Evolutionary conservation across 2,113 vertebrate species (phyloP).

Genomic region (Phainopepla nitens): DNA sequence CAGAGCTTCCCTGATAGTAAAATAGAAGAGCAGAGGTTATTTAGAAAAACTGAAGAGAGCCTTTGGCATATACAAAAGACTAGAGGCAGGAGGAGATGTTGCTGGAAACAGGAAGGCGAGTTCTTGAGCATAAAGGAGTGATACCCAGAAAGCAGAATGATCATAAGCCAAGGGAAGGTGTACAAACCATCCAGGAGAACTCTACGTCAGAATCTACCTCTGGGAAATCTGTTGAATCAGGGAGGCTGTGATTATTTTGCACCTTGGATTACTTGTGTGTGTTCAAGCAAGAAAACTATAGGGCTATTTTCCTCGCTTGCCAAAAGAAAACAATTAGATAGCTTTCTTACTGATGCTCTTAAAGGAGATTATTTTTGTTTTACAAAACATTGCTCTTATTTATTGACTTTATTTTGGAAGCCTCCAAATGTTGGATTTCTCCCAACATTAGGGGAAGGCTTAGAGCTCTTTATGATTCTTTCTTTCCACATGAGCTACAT

Average conservation of each 20-base stretch:
- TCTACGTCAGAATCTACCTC: background rate
- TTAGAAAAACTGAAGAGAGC: background rate
- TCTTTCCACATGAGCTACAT: background rate
- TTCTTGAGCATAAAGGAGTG: background rate
- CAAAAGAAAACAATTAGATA: background rate
- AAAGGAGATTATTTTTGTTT: background rate
- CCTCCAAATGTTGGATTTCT: background rate
- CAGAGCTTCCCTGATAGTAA: background rate
- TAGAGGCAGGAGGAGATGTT: background rate
- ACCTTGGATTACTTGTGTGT: conserved; percentile 18
- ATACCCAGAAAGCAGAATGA: background rate
- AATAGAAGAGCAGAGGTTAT: background rate
- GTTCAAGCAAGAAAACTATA: conserved; percentile 25
- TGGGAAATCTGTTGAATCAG: conserved; percentile 11
- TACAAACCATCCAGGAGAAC: background rate
- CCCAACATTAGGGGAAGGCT: background rate
- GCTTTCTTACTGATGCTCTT: background rate
- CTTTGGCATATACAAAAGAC: background rate
- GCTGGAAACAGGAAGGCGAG: background rate
- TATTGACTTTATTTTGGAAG: conserved; percentile 9
- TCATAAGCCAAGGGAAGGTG: background rate
- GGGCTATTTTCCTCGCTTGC: background rate
- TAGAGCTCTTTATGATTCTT: background rate
- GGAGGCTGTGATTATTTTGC: background rate
- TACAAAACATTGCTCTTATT: background rate